phyloP scores from a whole-genome alignment of 2,888 invertebrate species.

The Adelphocoris suturalis region DNA sequence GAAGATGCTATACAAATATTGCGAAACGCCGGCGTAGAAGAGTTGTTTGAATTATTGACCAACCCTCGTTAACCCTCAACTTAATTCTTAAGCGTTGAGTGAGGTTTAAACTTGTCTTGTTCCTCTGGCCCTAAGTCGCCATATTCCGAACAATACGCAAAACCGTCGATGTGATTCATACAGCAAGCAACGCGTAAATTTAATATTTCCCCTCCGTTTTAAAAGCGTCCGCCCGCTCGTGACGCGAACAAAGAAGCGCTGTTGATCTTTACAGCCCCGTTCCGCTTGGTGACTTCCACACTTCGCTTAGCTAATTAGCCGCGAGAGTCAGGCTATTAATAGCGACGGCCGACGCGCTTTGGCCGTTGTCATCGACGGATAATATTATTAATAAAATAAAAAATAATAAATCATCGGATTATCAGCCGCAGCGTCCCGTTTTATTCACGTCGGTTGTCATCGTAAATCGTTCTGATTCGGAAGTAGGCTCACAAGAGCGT shows the following conservation, averaged over 20 bases:
- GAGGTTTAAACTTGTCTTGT: too few species aligned
- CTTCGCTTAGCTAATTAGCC: constrained; percentile 34
- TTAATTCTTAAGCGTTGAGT: too few species aligned
- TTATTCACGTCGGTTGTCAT: neutral
- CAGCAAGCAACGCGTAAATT: neutral
- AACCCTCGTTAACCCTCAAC: too few species aligned
- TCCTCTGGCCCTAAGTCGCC: too few species aligned
- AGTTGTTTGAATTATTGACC: too few species aligned
- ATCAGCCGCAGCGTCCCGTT: neutral
- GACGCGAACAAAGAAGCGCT: constrained; percentile 34
- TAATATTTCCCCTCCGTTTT: neutral
- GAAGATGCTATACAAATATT: too few species aligned
- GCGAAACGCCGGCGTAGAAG: too few species aligned
- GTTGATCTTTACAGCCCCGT: constrained; percentile 30
- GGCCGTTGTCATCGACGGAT: neutral
- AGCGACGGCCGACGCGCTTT: neutral
- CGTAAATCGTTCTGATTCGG: too few species aligned
- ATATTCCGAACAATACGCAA: too few species aligned
- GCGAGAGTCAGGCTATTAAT: constrained; percentile 10
- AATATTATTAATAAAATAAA: neutral
- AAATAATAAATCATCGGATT: neutral
- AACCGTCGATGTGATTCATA: neutral
- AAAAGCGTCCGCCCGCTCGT: neutral
- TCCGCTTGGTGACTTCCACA: constrained; percentile 20
- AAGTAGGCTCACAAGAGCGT: too few species aligned